Conservation (phyloP, 2,888 invertebrate species). For the Hedychridium roseum region DNA sequence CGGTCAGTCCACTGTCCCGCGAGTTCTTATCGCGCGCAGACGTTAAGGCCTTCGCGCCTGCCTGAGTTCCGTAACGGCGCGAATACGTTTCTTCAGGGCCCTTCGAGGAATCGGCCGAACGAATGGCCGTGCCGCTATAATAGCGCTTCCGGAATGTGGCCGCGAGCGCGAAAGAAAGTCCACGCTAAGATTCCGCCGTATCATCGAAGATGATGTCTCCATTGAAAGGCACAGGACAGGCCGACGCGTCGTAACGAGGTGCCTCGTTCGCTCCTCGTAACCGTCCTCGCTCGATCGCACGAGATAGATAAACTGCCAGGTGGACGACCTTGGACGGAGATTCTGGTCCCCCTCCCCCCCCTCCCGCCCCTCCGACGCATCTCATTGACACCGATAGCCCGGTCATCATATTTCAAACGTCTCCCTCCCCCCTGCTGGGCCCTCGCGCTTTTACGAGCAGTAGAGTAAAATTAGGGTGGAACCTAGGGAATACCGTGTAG, state of each 20-base stretch:
- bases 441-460: conserved; percentile 4
- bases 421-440: conserved; percentile 8
- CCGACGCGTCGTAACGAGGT: conserved; percentile 21
- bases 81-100: too few relatives aligned
- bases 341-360: conserved; percentile 34
- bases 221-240: conserved; percentile 15
- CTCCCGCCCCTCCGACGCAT: too few relatives aligned
- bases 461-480: too few relatives aligned
- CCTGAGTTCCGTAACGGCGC: too few relatives aligned
- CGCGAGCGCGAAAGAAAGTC: conserved; percentile 7
- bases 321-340: conserved; percentile 49
- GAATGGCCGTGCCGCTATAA: conserved; percentile 4
- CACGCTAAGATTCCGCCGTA: conserved; percentile 22
- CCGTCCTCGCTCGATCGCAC: conserved; percentile 24
- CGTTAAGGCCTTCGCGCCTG: too few relatives aligned
- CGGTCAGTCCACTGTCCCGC: too few relatives aligned
- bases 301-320: conserved; percentile 37
- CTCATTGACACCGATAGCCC: conserved; percentile 48
- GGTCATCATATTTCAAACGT: conserved; percentile 18
- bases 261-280: conserved; percentile 20
- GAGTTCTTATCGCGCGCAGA: too few relatives aligned
- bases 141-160: conserved; percentile 21
- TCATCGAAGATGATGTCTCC: conserved; percentile 34
- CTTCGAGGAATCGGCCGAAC: too few relatives aligned
- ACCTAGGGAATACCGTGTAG: conserved; percentile 5